Evolutionary conservation across 2,797 vertebrate species (phyloP).

Genomic region (Pseudocheirus occidentalis): DNA sequence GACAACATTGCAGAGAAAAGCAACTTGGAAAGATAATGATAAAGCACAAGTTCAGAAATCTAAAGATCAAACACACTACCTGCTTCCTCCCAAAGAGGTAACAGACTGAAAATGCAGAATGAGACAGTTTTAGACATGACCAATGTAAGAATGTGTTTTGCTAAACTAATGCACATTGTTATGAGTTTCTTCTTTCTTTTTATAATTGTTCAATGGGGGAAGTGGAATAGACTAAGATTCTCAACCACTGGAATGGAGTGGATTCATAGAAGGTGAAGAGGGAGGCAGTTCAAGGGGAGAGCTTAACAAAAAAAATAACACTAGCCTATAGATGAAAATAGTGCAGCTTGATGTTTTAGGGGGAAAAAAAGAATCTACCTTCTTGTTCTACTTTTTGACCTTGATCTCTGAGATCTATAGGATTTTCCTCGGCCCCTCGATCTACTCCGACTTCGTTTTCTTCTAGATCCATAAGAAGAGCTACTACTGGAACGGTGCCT

Average conservation of each 20-base stretch:
- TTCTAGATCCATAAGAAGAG: constrained; percentile 93
- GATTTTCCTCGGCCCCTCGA: constrained; percentile 87
- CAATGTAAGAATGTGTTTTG: not conserved
- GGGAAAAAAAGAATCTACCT: constrained; percentile 86
- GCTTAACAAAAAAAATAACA: not conserved
- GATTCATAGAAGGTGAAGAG: not conserved
- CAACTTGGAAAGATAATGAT: not conserved
- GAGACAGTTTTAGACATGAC: not conserved
- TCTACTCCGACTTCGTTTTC: constrained; percentile 91
- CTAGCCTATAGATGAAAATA: not conserved
- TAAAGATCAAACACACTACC: not conserved
- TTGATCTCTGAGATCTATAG: constrained; percentile 90
- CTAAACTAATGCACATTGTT: not conserved
- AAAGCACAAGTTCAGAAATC: not conserved
- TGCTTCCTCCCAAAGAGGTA: not conserved
- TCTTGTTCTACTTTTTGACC: constrained; percentile 90
- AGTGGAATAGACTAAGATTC: not conserved
- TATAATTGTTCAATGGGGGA: not conserved
- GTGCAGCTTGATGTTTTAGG: not conserved
- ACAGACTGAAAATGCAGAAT: not conserved
- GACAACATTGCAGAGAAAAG: not conserved
- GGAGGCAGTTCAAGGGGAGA: not conserved
- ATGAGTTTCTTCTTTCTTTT: not conserved
- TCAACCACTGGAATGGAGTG: not conserved
- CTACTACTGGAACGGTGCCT: constrained; percentile 93